Evolutionary conservation across 2,888 invertebrate species (phyloP).

Genomic region (Busseola fusca): DNA sequence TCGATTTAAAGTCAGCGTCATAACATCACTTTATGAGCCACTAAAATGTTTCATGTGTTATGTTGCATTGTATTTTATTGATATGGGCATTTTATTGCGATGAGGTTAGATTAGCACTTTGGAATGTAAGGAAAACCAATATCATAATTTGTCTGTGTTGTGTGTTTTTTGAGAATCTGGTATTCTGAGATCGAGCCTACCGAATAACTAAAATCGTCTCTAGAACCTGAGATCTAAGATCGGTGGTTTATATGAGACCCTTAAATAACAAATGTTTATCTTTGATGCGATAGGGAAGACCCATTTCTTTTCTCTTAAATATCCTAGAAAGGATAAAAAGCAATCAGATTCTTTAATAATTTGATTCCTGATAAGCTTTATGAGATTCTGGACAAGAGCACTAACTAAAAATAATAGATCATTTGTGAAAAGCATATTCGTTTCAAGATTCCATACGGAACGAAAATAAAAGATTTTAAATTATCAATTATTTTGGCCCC

Average conservation of each 20-base stretch:
- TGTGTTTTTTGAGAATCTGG: too few species aligned
- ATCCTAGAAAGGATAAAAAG: not conserved
- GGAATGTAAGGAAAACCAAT: not conserved
- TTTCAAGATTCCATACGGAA: not conserved
- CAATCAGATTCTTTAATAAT: slow-evolving; percentile 19
- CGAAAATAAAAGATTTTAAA: not conserved
- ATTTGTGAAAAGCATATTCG: not conserved
- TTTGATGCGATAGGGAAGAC: slow-evolving; percentile 12
- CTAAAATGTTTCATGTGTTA: slow-evolving; percentile 42
- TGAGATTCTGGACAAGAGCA: too few species aligned
- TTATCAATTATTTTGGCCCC: not conserved
- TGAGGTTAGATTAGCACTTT: not conserved
- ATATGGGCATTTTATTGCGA: slow-evolving; percentile 31
- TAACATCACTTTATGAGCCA: slow-evolving; percentile 40
- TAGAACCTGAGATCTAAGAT: not conserved
- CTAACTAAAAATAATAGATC: not conserved
- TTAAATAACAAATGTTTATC: slow-evolving; percentile 13
- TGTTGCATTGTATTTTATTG: slow-evolving; percentile 48
- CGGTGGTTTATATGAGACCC: slow-evolving; percentile 23
- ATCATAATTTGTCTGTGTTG: too few species aligned
- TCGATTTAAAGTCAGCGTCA: slow-evolving; percentile 13
- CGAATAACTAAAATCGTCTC: not conserved
- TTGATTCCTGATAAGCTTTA: not conserved
- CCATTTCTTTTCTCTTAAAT: not conserved
- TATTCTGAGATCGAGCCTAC: too few species aligned